Percentiles rank a stretch among this genome's conserved stretches.
Evolutionary conservation across 2,113 vertebrate species (phyloP).

Genomic region (Mandrillus leucophaeus): DNA sequence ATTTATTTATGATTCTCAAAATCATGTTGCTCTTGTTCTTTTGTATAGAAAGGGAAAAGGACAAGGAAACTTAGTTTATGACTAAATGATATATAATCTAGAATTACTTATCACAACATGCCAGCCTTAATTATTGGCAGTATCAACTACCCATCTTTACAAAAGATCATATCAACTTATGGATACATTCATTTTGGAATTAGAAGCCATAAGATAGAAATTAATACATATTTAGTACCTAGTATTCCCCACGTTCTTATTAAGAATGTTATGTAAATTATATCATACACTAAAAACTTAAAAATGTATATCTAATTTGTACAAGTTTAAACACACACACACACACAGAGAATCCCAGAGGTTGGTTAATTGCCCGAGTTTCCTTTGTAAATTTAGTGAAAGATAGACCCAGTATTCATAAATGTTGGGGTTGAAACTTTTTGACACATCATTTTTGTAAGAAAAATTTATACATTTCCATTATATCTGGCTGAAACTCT

Average conservation of each 20-base stretch:
- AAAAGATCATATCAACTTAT: background rate
- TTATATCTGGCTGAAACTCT: background rate
- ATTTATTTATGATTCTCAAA: constrained; percentile 4
- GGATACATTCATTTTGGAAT: background rate
- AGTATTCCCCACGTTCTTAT: background rate
- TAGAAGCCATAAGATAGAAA: background rate
- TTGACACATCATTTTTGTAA: background rate
- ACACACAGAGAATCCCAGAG: background rate
- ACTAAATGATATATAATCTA: background rate
- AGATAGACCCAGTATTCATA: background rate
- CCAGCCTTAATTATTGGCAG: background rate
- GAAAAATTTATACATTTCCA: background rate
- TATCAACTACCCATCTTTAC: background rate
- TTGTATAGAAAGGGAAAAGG: background rate
- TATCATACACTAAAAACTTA: background rate
- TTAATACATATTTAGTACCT: background rate
- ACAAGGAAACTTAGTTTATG: background rate
- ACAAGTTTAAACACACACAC: background rate
- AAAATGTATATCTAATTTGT: background rate
- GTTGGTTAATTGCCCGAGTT: background rate
- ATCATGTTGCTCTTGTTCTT: background rate
- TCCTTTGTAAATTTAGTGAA: background rate
- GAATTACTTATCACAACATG: background rate
- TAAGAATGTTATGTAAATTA: background rate
- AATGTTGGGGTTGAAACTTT: background rate